Conservation (phyloP, 2,797 vertebrate species). For the Epinephelus malabaricus region DNA sequence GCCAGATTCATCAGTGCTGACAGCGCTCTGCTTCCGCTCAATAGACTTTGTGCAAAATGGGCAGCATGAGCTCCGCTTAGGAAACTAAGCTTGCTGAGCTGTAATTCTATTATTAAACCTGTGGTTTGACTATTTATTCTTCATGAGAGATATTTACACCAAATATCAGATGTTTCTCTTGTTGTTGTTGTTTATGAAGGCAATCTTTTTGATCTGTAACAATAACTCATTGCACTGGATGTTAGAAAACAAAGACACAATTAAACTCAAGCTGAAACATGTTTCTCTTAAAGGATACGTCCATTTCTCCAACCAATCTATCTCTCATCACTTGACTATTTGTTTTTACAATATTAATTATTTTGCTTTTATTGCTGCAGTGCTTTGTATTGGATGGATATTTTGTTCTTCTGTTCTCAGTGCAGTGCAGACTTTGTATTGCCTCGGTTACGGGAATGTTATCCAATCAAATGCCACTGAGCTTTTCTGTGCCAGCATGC, state of each 20-base stretch:
- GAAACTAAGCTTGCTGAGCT: conserved; percentile 17
- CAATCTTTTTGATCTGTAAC: conserved; percentile 18
- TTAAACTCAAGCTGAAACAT: conserved; percentile 26
- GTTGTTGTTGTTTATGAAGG: not conserved
- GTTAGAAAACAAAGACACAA: conserved; percentile 15
- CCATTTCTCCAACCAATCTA: conserved; percentile 5
- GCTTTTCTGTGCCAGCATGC: conserved; percentile 38
- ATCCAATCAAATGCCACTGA: conserved; percentile 53
- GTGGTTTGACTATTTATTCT: conserved; percentile 30
- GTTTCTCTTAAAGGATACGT: conserved; percentile 4
- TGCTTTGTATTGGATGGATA: not conserved
- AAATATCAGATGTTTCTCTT: conserved; percentile 14
- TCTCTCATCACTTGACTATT: conserved; percentile 28
- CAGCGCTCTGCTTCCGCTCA: conserved; percentile 9
- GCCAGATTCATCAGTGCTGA: conserved; percentile 44
- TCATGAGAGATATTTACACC: conserved; percentile 34
- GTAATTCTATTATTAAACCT: conserved; percentile 45
- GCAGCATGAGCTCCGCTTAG: conserved; percentile 28
- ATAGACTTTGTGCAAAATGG: conserved; percentile 34
- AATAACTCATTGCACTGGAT: not conserved
- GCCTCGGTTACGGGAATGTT: conserved; percentile 41
- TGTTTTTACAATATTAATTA: conserved; percentile 14
- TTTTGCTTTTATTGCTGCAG: conserved; percentile 19
- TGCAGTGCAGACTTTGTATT: conserved; percentile 24
- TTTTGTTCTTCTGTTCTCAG: conserved; percentile 4